Evolutionary conservation across 1,140 invertebrate species (phyloP), one percentile per base, ranked within the genome.

Genomic region (Anagrus nilaparvatae): DNA sequence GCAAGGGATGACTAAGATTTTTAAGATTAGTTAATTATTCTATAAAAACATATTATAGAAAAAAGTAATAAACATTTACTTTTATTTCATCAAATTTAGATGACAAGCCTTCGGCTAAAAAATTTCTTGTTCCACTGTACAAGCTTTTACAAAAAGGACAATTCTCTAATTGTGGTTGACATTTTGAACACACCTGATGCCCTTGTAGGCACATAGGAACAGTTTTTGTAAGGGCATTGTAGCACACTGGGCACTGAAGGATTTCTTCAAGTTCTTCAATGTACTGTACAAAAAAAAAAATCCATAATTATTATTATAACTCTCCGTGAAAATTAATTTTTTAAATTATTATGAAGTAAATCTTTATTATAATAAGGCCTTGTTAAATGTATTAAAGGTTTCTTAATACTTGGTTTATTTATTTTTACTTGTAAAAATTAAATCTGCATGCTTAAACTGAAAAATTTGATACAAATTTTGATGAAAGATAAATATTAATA

Each of bases 221-320:
- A 24, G 14, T 23, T 4, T 29, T 35, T 2, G 27, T 1, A 1
- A 57, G 45, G 17, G 38, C 44, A 10, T 61, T 53, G 20, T 53
- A 46, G 32, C 59, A 64, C 14, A 63, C 43, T 1, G 53, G 55
- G 44, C 61, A 64, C 32, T 57, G 46, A 0, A 61, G 30, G n/a
- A 60, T 24, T 9, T 61, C 53, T 9, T 59, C 57, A 4, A 63
- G 17, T 19, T 55, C 44, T 0, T 54, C 49, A 8, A 42, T 55
- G 50, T 52, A 56, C 48, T 52, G 8, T 10, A 37, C 32, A 20
- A 18, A 19, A 18, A 5, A 27, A 6, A 27, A 31, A 40, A 23
- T 36, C 18, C 12, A 31, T 23, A 14, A 12, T 49, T 39, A 13
- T 18, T n/a, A 2, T 23, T 9, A 30, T n/a, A 13, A 40, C 20